Evolutionary conservation across 2,113 vertebrate species (phyloP).

Genomic region (Pungitius pungitius): DNA sequence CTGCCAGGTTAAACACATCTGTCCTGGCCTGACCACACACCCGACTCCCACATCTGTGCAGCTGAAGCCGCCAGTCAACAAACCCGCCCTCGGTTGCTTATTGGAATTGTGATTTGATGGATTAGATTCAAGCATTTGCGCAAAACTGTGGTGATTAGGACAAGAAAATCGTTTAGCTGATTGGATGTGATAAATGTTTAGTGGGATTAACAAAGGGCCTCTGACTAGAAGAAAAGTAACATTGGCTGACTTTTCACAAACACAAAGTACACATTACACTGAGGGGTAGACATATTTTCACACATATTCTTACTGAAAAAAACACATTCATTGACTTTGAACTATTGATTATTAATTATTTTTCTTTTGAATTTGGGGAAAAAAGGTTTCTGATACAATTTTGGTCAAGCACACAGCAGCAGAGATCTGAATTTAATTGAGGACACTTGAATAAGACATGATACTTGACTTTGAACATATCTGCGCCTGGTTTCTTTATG

Average conservation of each 20-base stretch:
- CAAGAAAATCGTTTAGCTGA: conserved; percentile 12
- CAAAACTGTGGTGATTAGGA: background rate
- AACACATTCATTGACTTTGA: background rate
- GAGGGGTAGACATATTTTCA: too few species aligned
- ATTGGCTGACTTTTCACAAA: too few species aligned
- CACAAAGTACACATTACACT: too few species aligned
- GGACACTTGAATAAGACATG: background rate
- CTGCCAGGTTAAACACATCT: conserved; percentile 78
- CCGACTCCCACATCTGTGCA: conserved; percentile 36
- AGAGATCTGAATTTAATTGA: too few species aligned
- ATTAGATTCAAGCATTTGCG: background rate
- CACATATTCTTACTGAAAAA: too few species aligned
- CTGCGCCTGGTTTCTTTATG: background rate
- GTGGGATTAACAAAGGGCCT: conserved; percentile 3
- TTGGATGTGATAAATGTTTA: background rate
- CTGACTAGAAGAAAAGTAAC: too few species aligned
- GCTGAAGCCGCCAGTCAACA: conserved; percentile 35
- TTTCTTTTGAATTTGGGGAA: background rate
- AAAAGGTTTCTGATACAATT: background rate
- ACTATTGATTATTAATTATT: too few species aligned
- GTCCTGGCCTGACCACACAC: conserved; percentile 47
- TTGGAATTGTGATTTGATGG: background rate
- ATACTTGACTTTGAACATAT: conserved; percentile 2
- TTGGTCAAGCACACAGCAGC: background rate
- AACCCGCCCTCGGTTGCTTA: conserved; percentile 27